Evolutionary conservation across 2,113 vertebrate genomes (phyloP), one percentile per base, ranked within the genome.

Genomic region (Vulpes vulpes): DNA sequence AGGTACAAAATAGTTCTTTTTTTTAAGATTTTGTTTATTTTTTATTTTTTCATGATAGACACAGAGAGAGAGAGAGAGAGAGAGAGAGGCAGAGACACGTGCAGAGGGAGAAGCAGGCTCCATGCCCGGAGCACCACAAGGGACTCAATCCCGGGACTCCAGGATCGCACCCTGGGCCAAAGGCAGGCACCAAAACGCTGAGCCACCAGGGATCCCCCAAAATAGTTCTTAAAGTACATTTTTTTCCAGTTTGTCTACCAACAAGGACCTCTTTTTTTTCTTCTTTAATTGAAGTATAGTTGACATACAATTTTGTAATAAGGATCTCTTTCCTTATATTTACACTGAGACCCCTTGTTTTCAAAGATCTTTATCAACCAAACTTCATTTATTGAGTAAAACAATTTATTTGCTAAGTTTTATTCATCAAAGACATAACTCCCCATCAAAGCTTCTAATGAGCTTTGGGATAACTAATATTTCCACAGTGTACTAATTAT

Each of bases 361-460:
- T 83, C n/a, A 78, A 82, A 94, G 84, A 93, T 80, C 82, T 94
- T 94, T 88, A 91, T 94, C 94, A 91, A 22, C 16, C 11, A 5
- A 97, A 89, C 35, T 84, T 90, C 71, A 89, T 71, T 85, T 65
- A 92, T 32, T 74, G 76, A 73, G 43, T 64, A 94, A 94, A 90
- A 93, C 19, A 49, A 95, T 20, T 67, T 89, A 71, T 59, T 96
- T 95, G 43, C 82, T 64, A 53, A 89, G 8, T 92, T 96, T 96
- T 84, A 64, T 81, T 95, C 80, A 95, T 94, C 96, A 97, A 97
- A 95, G 95, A 87, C 22, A 43, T 27, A 96, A 91, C 55, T 95
- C 71, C 25, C 9, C 12, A 89, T 93, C 76, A 95, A 84, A 97
- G 65, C 76, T 96, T 91, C 85, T 91, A 88, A 93, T 95, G 91